Evolutionary conservation across 2,888 invertebrate genomes (phyloP), one percentile per base, ranked within the genome.

Genomic region (Spilosoma lubricipeda): DNA sequence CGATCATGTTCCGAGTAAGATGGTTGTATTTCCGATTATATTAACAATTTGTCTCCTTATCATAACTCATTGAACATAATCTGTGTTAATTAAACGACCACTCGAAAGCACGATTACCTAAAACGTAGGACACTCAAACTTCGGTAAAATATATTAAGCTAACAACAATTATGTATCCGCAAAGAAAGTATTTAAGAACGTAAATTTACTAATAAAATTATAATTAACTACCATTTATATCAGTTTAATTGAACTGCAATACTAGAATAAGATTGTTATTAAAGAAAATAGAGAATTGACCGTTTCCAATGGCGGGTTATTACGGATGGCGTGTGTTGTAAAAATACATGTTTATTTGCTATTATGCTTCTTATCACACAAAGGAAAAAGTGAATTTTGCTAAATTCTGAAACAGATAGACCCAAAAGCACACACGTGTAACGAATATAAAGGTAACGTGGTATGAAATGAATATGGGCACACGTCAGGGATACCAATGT

Each of bases 331-430:
- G 52, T 11, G 56, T 56, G 1, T 56, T 4, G 4, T n/a, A 15
- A 27, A 59, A 27, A 59, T 7, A 59, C 59, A 30, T 13, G 13
- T 59, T 27, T 11, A 27, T 63, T 63, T 30, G 7, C 15, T 30
- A 15, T 30, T 27, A 4, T 30, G 59, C 15, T 63, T 63, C 15
- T 27, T 30, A 63, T 13, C 8, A 63, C 8, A 30, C 8, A 18
- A 11, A 15, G 18, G 30, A 1, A 63, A 63, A 7, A 27, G 4
- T 18, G 27, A 27, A 63, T 30, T 18, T 70, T 42, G 39, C 67
- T 42, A 64, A 67, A 36, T 69, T 67, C 66, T 79, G 72, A 77
- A 67, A 69, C 68, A 42, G 76, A 68, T 76, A 70, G 59, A 72
- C 71, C 66, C 79, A 9, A n/a, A 36, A 69, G 56, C 27, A 67